Percentiles rank a stretch among this genome's conserved stretches.
Evolutionary conservation across 2,113 vertebrate genomes (phyloP).

Genomic region (Delphinapterus leucas): DNA sequence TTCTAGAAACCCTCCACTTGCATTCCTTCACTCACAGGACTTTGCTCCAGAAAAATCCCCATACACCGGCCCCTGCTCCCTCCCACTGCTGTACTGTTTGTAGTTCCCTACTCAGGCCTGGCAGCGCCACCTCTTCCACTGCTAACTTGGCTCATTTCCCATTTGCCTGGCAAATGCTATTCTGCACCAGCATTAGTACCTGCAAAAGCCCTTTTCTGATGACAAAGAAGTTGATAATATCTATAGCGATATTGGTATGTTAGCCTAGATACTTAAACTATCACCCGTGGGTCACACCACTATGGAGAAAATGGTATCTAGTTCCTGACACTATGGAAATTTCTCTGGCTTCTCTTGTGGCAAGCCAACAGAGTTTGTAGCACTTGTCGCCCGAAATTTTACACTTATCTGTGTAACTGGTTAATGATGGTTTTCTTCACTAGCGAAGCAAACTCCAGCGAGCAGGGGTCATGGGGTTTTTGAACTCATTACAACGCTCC

Average conservation of each 20-base stretch:
- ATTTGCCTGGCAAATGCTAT: neutral
- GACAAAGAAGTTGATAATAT: neutral
- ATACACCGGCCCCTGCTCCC: accelerated
- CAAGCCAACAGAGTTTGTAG: accelerated
- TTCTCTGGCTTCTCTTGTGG: neutral
- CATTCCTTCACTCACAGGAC: too few relatives aligned
- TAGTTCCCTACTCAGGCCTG: neutral
- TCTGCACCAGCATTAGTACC: neutral
- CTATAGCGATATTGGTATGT: neutral
- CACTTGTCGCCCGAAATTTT: neutral
- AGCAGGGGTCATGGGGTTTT: neutral
- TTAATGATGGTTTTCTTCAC: neutral
- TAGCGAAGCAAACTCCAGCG: neutral
- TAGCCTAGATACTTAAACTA: neutral
- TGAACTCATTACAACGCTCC: neutral
- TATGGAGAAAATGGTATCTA: neutral
- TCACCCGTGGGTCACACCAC: neutral
- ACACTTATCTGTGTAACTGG: neutral
- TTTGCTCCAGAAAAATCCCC: neutral
- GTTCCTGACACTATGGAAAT: neutral
- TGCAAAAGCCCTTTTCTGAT: neutral
- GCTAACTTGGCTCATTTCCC: neutral
- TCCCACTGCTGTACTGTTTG: accelerated
- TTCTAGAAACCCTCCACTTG: neutral
- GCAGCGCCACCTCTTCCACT: accelerated